Percentiles rank a stretch among this genome's conserved stretches.
Evolutionary conservation across 1,140 invertebrate species (phyloP).

Genomic region (Maniola jurtina): DNA sequence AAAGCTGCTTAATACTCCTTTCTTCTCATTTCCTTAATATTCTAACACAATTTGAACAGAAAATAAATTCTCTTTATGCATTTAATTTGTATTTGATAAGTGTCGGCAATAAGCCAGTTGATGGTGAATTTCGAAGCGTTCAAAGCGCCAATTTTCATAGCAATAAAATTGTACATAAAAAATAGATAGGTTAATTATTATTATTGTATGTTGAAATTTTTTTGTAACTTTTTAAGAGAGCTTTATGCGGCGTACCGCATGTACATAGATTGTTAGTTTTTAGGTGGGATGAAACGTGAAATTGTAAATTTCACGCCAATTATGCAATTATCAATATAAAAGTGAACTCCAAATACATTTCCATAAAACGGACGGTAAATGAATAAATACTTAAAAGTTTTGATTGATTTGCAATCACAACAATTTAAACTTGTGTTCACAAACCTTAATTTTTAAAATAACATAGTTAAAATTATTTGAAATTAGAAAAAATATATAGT

Average conservation of each 20-base stretch:
- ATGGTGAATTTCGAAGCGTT: slow-evolving; percentile 57
- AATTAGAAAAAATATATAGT: neutral
- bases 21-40: slow-evolving; percentile 4
- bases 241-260: slow-evolving; percentile 71
- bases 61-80: slow-evolving; percentile 26
- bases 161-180: slow-evolving; percentile 76
- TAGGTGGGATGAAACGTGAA: slow-evolving; percentile 57
- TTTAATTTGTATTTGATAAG: slow-evolving; percentile 30
- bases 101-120: slow-evolving; percentile 62
- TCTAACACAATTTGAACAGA: slow-evolving; percentile 25
- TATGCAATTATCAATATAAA: slow-evolving; percentile 28
- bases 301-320: slow-evolving; percentile 66
- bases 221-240: slow-evolving; percentile 77
- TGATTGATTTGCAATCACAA: no score
- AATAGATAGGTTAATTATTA: slow-evolving; percentile 77
- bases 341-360: slow-evolving; percentile 30
- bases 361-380: neutral
- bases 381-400: neutral
- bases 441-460: neutral
- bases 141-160: slow-evolving; percentile 71
- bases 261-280: slow-evolving; percentile 59
- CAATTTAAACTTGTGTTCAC: neutral
- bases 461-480: neutral
- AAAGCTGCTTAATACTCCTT: neutral
- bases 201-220: slow-evolving; percentile 60